Percentiles rank a stretch among this genome's conserved stretches.
Conservation (phyloP, 2,888 invertebrate species). For the Timema podura region DNA sequence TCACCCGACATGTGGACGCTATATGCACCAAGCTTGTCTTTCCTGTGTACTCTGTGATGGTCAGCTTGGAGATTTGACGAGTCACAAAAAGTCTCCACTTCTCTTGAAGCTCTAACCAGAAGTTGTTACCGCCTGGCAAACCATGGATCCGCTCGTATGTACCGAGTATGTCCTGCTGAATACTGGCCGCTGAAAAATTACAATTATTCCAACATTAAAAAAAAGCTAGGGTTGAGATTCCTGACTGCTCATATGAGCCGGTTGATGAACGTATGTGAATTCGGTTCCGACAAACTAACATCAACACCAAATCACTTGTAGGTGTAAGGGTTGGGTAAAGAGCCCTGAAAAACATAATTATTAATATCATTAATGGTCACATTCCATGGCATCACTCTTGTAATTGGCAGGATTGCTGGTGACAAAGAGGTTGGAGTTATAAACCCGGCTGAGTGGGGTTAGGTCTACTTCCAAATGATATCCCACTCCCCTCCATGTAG, state of each 20-base stretch:
- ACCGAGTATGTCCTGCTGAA: constrained; percentile 32
- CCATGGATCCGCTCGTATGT: constrained; percentile 29
- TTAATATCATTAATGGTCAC: too few relatives aligned
- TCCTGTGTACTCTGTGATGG: constrained; percentile 31
- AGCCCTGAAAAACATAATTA: too few relatives aligned
- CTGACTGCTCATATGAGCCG: too few relatives aligned
- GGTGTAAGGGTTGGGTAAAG: neutral
- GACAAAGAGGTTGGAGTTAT: too few relatives aligned
- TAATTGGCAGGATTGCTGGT: too few relatives aligned
- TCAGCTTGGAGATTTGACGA: constrained; percentile 27
- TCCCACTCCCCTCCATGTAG: too few relatives aligned
- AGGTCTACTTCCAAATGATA: too few relatives aligned
- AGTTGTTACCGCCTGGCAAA: constrained; percentile 24
- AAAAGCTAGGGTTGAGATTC: neutral
- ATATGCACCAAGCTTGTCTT: constrained; percentile 31
- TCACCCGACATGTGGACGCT: constrained; percentile 30
- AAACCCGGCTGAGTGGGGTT: too few relatives aligned
- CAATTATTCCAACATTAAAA: neutral
- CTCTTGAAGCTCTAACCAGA: constrained; percentile 30
- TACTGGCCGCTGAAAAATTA: constrained; percentile 27
- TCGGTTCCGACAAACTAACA: neutral
- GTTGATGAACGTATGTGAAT: neutral
- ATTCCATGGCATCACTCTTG: too few relatives aligned
- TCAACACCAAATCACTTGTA: neutral
- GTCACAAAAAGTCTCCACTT: constrained; percentile 33